Evolutionary conservation across 2,888 invertebrate genomes (phyloP), one percentile per base, ranked within the genome.

Genomic region (Netelia fuscicornis): DNA sequence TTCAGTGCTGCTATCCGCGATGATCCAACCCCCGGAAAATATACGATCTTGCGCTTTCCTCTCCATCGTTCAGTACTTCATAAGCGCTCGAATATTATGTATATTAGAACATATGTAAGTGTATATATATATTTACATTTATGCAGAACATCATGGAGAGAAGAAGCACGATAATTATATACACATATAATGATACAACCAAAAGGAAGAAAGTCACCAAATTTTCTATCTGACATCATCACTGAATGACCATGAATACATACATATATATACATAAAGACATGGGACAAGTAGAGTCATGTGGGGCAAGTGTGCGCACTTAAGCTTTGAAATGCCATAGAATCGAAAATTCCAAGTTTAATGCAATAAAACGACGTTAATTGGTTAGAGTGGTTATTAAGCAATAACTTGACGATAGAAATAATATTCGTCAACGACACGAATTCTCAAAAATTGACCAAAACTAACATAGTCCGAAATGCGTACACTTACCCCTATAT

Each of bases 1-100:
- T 23, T 54, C 30, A 0, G 30, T 37, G 52, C 52, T 23, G 52
- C 23, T 68, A 13, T 74, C 42, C 52, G 58, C 70, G 52, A 75
- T 48, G 37, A 70, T 70, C 64, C 70, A 17, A 42, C 30, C 42
- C 64, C 62, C 70, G 78, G 78, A 71, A 85, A 85, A 85, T 84
- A 78, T 79, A 79, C 70, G 81, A 78, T 75, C 65, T 84, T 62
- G 60, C 23, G 42, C 44, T 68, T 30, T 56, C 9, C 56, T 65
- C 37, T 67, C 23, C 13, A 44, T 25, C 56, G 75, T 79, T 79
- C 77, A 72, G 77, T 67, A 65, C 67, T 77, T 72, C 71, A 82
- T 77, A 77, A 56, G 64, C 77, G 72, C 58, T 72, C 67, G 60
- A 71, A 71, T 72, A 72, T 48, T 78, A 84, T 60, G 20, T 65